Percentiles rank a stretch among this genome's conserved stretches.
Conservation (phyloP, 2,113 vertebrate species). For the Myrmecophaga tridactyla region DNA sequence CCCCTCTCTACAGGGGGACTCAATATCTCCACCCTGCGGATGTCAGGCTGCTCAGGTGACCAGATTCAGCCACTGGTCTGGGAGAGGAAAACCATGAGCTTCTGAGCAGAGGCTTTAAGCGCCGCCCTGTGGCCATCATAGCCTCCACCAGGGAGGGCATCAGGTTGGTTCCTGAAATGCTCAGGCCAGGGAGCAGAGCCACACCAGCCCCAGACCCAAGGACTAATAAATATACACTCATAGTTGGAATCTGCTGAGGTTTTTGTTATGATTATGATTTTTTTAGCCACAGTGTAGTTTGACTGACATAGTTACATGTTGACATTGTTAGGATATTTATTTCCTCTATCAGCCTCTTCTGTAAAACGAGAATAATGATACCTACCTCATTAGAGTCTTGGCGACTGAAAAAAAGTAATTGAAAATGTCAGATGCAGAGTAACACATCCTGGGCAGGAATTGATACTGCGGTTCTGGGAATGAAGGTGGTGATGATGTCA, state of each 20-base stretch:
- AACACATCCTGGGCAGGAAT: neutral
- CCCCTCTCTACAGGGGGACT: neutral
- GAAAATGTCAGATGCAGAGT: neutral
- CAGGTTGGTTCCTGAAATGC: neutral
- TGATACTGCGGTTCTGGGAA: neutral
- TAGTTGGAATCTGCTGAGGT: neutral
- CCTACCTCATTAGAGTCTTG: neutral
- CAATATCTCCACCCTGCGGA: accelerated
- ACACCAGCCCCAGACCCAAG: neutral
- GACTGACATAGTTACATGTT: neutral
- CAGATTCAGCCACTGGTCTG: neutral
- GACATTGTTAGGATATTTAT: neutral
- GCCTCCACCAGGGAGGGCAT: neutral
- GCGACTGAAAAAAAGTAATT: neutral
- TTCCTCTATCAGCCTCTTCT: neutral
- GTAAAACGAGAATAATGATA: neutral
- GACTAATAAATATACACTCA: neutral
- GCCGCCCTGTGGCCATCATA: neutral
- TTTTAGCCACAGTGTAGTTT: neutral
- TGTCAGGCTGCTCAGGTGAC: neutral
- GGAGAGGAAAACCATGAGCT: neutral
- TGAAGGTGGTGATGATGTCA: neutral
- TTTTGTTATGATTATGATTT: neutral
- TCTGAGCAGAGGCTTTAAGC: neutral
- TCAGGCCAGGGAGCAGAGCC: neutral